Evolutionary conservation across 2,888 invertebrate genomes (phyloP).

Genomic region (Philaethria dido): DNA sequence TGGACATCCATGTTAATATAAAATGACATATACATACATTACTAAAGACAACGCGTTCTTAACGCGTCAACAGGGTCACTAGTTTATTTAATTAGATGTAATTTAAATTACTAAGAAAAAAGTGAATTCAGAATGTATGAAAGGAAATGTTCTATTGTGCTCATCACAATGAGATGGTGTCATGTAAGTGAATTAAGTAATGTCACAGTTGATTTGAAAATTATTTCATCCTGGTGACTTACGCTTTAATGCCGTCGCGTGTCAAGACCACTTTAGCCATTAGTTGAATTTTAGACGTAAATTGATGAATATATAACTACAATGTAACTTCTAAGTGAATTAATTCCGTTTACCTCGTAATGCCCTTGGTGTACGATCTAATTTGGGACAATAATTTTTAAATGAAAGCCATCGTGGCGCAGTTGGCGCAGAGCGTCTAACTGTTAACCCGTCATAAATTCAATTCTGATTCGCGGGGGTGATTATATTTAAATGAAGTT

Average conservation of each 20-base stretch:
- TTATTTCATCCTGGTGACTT: constrained; percentile 30
- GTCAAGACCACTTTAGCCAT: constrained; percentile 31
- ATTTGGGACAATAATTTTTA: background rate
- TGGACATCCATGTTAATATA: too few species aligned
- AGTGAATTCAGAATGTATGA: background rate
- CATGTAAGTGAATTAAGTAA: constrained; percentile 21
- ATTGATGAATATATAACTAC: constrained; percentile 7
- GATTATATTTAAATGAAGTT: too few species aligned
- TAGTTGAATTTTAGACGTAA: constrained; percentile 27
- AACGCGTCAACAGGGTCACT: too few species aligned
- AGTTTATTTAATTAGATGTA: too few species aligned
- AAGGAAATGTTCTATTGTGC: background rate
- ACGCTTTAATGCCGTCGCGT: constrained; percentile 32
- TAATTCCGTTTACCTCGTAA: background rate
- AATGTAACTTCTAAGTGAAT: background rate
- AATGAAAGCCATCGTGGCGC: too few species aligned
- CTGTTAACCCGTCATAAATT: too few species aligned
- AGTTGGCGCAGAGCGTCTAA: too few species aligned
- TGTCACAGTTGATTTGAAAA: constrained; percentile 32
- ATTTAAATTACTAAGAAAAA: too few species aligned
- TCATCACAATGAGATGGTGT: background rate
- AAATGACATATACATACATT: too few species aligned
- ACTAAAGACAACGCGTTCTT: too few species aligned
- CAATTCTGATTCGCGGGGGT: too few species aligned
- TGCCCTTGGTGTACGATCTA: background rate